Conservation (phyloP, 2,113 vertebrate genomes). For the Jacana jacana region DNA sequence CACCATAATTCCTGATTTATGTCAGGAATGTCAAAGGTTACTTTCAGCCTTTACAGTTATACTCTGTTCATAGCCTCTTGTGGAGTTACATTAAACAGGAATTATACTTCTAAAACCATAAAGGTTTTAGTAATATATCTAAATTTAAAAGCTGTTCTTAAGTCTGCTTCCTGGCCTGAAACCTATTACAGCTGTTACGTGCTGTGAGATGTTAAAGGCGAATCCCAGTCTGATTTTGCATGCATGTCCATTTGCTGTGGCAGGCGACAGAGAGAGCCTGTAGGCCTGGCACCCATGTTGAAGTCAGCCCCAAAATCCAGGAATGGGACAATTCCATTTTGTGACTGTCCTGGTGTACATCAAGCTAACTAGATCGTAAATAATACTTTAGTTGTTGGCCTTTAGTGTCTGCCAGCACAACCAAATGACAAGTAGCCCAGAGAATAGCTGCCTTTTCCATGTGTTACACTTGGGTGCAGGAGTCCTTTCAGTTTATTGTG, state of each 20-base stretch:
- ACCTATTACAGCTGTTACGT: not conserved
- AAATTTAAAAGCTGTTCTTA: not conserved
- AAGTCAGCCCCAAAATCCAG: not conserved
- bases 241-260: not conserved
- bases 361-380: fast-evolving
- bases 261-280: not conserved
- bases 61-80: not conserved
- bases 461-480: not conserved
- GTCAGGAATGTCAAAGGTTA: not conserved
- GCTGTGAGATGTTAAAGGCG: not conserved
- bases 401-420: not conserved
- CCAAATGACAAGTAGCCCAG: not conserved
- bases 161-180: not conserved
- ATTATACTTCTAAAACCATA: not conserved
- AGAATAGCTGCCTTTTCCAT: not conserved
- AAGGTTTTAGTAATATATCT: not conserved
- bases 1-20: not conserved
- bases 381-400: not conserved
- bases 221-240: not conserved
- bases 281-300: not conserved
- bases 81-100: not conserved
- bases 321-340: not conserved
- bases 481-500: not conserved
- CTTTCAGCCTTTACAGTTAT: not conserved
- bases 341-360: not conserved